Evolutionary conservation across 1,140 invertebrate genomes (phyloP), one percentile per base, ranked within the genome.

Genomic region (Hyles vespertilio): DNA sequence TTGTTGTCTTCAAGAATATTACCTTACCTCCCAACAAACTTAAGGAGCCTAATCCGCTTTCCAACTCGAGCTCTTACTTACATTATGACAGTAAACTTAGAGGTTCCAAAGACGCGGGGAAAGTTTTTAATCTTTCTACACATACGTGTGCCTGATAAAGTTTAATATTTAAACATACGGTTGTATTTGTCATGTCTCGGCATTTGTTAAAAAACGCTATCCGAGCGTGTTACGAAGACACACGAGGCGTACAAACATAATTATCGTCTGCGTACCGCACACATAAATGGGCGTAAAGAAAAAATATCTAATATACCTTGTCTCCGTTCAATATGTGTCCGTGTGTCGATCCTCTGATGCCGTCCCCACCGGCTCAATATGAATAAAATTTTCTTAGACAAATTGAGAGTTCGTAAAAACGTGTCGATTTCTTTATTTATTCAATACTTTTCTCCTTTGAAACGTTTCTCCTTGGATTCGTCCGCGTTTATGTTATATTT

Each of bases 381-480:
- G 79, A 81, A 84, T 80, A 81, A 80, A 81, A 81, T 81, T 77
- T 73, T 84, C 78, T 74, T 71, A 77, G 67, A 79, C 80, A 81
- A 80, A 82, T 77, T 82, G 76, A 74, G 73, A 80, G 73, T 79
- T 75, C 72, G 73, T 70, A 67, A 77, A 77, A 78, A 84, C 78
- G 74, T 81, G 79, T 82, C 78, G 76, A 84, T 82, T 79, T 81
- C 74, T 81, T 82, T 82, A 82, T 80, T 80, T 84, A 80, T 84
- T 81, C 77, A 84, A 79, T 77, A 72, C 72, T 79, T 76, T 75
- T 71, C 66, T 68, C 65, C 67, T 76, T 76, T 76, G 70, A 73
- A 73, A 68, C 65, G 70, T 68, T 71, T 70, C 69, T 67, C 68
- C 51, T 71, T 67, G 67, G 67, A 74, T 74, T 74, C 66, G 58